Evolutionary conservation across 2,888 invertebrate species (phyloP), one percentile per base, ranked within the genome.

Genomic region (Hipparchia sbordonii): DNA sequence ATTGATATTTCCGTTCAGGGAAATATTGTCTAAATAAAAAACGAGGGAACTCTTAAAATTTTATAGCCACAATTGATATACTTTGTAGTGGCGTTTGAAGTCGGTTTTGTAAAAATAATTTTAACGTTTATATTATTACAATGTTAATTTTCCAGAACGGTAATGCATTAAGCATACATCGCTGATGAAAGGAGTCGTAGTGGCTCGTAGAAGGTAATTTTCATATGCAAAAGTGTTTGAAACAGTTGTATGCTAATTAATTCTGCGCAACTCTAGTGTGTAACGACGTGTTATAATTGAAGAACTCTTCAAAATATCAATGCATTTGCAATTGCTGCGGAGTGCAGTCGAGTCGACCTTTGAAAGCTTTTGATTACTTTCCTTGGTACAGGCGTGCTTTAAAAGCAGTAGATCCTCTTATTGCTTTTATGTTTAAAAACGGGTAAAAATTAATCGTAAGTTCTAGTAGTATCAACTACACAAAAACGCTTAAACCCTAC

Each of bases 261-360:
- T 60, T 12, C 23, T 12, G 60, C n/a, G 52, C 60, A 61, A 71
- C 33, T 59, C 39, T 59, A 60, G 60, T 13, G 57, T 57, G 66
- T 67, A 65, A 68, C 62, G 56, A 62, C 2, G 67, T 62, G 67
- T 67, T 52, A 62, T 72, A 67, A 72, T 67, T 72, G 67, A 67
- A 72, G 56, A 56, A 62, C 72, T 48, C 62, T 67, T 45, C 48
- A 63, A 57, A 71, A 71, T 67, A 51, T 70, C 56, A 70, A 69
- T 71, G 60, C 54, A 66, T 9, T 73, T 63, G 71, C 70, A 67
- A 63, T 52, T 57, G 67, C 69, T 71, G 69, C 69, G 68, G 65
- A 7, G 54, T 70, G 12, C 39, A 39, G 57, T 66, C 52, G 51
- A 48, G 48, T 48, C 33, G 62, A 10, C 7, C 13, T 70, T 62